Evolutionary conservation across 2,888 invertebrate species (phyloP), one percentile per base, ranked within the genome.

Genomic region (Eupithecia dodoneata): DNA sequence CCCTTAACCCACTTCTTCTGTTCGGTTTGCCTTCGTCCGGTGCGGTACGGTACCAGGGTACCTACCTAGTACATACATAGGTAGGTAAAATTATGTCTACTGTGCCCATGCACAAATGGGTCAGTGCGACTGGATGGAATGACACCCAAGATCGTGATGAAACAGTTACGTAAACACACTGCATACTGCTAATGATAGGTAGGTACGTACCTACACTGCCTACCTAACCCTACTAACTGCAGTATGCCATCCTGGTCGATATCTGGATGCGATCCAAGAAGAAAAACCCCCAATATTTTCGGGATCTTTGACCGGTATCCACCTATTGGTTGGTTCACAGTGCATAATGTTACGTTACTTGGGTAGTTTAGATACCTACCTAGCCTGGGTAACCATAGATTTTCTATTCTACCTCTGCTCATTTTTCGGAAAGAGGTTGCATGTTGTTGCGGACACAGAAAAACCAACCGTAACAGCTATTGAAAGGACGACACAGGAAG

Each of bases 171-270:
- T 69, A 63, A 55, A 59, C 59, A 59, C 18, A 30, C 63, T 63
- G 63, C 63, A 63, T 30, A 30, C 63, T 30, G 63, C 10, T 30
- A 63, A 18, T 30, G 18, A 59, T 59, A 59, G 3, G 18, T 18
- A 74, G 30, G 30, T 30, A 30, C 30, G 30, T 30, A 30, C 30
- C 30, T 30, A 30, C 30, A 30, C 30, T 30, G 30, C 67, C 9
- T n/a, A 49, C 15, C 13, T 67, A 72, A 52, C 12, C 12, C 41
- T 70, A 73, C 77, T 30, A 30, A 30, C 30, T 73, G 73, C 73
- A 75, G 70, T 66, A 63, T n/a, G 67, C 45, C 49, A 67, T 45
- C 75, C 73, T 65, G 67, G 73, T 78, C 73, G 49, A 78, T 78
- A 75, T 10, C 73, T 76, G 70, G 71, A 66, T 45, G 47, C 73